Evolutionary conservation across 2,888 invertebrate species (phyloP), one percentile per base, ranked within the genome.

Genomic region (Polyploca ridens): DNA sequence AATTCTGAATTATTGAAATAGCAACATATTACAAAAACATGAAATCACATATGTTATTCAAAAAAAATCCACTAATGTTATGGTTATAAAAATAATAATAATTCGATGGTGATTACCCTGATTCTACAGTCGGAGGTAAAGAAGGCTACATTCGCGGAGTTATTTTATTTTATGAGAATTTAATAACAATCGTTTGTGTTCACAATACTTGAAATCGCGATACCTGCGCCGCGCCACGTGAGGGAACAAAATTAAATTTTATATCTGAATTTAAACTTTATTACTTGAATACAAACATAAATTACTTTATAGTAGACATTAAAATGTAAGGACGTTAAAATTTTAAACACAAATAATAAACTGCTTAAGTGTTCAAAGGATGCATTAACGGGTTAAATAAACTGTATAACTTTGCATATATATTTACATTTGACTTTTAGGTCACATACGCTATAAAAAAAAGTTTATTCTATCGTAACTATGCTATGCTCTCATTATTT

Each of bases 161-260:
- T 75, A 74, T 75, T 78, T 77, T 68, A 70, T 78, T 74, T 75
- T 73, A 68, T 71, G 71, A 71, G 80, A 80, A 77, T 79, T 79
- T 75, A 79, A 78, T 81, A 77, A 75, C 69, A 75, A 70, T 63
- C 68, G 66, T 65, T 68, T 67, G 68, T 68, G 63, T 65, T 69
- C 68, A 64, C 64, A 63, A 67, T 65, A 65, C 61, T 61, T 27
- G 27, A 61, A 44, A 61, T 61, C 61, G 61, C 61, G 54, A 54
- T 61, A 61, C 61, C 41, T 41, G 11, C 16, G 61, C 64, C 49
- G 44, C 64, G 58, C 44, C 44, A 62, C 27, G 27, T 27, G 57
- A 62, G 41, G 58, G 41, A 64, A 57, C 61, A 62, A 62, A 58
- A 64, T 62, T 64, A 64, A 54, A 64, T 62, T 64, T 62, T 64